Conservation (phyloP, 2,888 invertebrate genomes). For the Apotomis turbidana region DNA sequence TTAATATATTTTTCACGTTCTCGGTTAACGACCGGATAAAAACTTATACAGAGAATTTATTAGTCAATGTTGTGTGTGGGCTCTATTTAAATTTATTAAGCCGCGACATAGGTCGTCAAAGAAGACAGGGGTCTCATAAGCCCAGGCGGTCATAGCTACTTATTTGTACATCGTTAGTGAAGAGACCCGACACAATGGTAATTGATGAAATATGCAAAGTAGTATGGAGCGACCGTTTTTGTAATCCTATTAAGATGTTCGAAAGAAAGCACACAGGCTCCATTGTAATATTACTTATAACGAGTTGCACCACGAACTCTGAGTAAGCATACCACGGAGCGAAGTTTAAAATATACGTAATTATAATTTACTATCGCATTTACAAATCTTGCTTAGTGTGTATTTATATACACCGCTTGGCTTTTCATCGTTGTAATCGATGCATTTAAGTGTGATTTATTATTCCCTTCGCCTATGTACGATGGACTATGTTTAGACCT, state of each 20-base stretch:
- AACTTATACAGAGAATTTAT: conserved; percentile 46
- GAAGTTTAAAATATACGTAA: no score
- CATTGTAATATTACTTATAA: neutral
- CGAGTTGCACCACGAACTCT: neutral
- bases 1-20: conserved; percentile 43
- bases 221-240: conserved; percentile 42
- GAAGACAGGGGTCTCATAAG: conserved; percentile 60
- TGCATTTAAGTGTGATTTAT: no score
- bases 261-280: conserved; percentile 45
- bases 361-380: no score
- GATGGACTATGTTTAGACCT: no score
- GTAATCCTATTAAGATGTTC: conserved; percentile 58
- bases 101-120: conserved; percentile 52
- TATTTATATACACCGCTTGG: no score
- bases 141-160: conserved; percentile 51
- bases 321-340: no score
- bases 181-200: conserved; percentile 62
- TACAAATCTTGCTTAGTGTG: no score
- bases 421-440: no score
- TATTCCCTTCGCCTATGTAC: no score
- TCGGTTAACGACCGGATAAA: conserved; percentile 52
- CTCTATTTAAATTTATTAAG: conserved; percentile 55
- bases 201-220: conserved; percentile 79
- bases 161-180: conserved; percentile 76
- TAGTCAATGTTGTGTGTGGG: conserved; percentile 34